A percentile compares a stretch with the other conserved stretches of the same genome.
phyloP scores from a whole-genome alignment of 30 jellyfish, hydroid and myxozoan species.

The Cassiopea xamachana region DNA sequence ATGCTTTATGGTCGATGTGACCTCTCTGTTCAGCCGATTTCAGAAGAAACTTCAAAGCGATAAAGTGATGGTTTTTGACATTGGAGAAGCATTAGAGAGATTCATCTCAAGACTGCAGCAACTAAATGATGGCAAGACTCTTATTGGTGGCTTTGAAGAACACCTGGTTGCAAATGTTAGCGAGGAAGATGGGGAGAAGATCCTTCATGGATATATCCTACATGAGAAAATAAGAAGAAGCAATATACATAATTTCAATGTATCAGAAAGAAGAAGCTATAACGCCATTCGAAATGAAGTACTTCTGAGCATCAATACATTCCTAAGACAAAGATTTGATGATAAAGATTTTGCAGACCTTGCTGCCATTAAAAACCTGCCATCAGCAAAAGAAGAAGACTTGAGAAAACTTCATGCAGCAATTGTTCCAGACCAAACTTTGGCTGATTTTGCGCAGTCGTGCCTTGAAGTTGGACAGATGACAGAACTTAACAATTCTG shows the following conservation, averaged over 20 bases:
- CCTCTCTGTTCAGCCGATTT: constrained; percentile 36
- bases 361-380: constrained; percentile 43
- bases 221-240: not conserved
- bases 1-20: constrained; percentile 25
- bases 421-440: constrained; percentile 22
- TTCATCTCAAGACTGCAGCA: constrained; percentile 43
- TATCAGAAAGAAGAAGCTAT: constrained; percentile 32
- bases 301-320: constrained; percentile 32
- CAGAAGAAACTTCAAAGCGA: constrained; percentile 15
- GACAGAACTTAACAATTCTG: constrained; percentile 20
- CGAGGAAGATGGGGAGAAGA: constrained; percentile 38
- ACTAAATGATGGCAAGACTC: constrained; percentile 30
- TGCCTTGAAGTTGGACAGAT: constrained; percentile 41
- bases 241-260: constrained; percentile 4
- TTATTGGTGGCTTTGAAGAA: constrained; percentile 39
- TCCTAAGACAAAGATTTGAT: constrained; percentile 19
- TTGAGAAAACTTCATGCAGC: constrained; percentile 33
- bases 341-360: constrained; percentile 42
- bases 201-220: constrained; percentile 21
- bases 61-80: constrained; percentile 9
- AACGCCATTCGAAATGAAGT: constrained; percentile 39
- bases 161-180: constrained; percentile 29
- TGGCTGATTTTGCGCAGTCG: constrained; percentile 22
- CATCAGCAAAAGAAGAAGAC: constrained; percentile 50
- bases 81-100: constrained; percentile 35